Evolutionary conservation across 2,888 invertebrate genomes (phyloP), one percentile per base, ranked within the genome.

Genomic region (Stenodera caucasica): DNA sequence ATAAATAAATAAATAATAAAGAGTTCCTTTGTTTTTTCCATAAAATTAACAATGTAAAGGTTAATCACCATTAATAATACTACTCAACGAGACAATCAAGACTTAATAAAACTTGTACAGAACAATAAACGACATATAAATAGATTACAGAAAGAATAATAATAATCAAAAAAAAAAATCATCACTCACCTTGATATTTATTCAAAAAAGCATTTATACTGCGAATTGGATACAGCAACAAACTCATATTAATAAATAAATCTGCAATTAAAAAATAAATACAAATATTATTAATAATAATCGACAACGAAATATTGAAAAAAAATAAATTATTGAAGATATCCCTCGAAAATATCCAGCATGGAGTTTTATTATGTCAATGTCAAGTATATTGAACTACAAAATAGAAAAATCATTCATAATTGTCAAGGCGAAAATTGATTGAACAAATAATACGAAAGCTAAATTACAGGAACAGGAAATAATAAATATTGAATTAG

Each of bases 141-240:
- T n/a, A n/a, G n/a, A n/a, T n/a, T 57, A 58, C 50, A 61, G n/a
- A 56, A 57, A 55, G 66, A 37, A 49, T 29, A 29, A 23, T 37
- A 15, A 18, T 8, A 23, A 14, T 33, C 11, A 56, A 51, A 52
- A 52, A 55, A 9, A 37, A 33, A 50, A 55, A 49, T 54, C 53
- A 55, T 58, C 49, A 32, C 88, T 88, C 81, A 92, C 92, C 92
- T 84, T 91, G 90, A 84, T 91, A 86, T 85, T 88, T 89, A 81
- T 92, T 89, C 86, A 92, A 86, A 80, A 89, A 88, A 80, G 86
- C 85, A 82, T 91, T 89, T 83, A 92, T 87, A 80, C 86, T 86
- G 81, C 90, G 88, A 83, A 91, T 86, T 81, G 88, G 89, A 81
- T 89, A 87, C 84, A 90, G 85, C 83, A 92, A 85, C 84, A 91